These are phyloP conservation scores for Ptiloglossa arizonensis DNA, from an alignment of 1,140 invertebrate species.

Conservation along the genomic window DNA sequence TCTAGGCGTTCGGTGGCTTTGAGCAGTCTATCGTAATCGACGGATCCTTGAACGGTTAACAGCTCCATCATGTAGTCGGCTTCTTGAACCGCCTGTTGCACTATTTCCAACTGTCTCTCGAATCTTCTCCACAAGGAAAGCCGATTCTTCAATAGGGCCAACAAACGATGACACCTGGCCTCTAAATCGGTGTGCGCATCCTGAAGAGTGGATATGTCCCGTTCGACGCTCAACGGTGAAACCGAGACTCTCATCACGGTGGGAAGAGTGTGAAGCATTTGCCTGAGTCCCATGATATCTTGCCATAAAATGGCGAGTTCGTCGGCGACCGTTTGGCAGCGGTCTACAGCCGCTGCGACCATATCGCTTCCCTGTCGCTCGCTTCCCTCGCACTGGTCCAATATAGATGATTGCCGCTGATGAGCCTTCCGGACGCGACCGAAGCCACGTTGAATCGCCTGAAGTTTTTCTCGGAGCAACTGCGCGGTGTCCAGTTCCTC, in stretches of 20 bases:
- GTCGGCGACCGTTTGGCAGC: slow-evolving; percentile 85
- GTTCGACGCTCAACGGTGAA: slow-evolving; percentile 87
- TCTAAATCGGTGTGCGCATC: slow-evolving; percentile 88
- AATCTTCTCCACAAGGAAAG: slow-evolving; percentile 88
- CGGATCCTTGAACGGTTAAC: slow-evolving; percentile 89
- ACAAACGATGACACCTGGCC: slow-evolving; percentile 85
- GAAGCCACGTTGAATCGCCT: slow-evolving; percentile 86
- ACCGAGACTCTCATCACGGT: slow-evolving; percentile 87
- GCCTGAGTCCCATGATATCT: slow-evolving; percentile 88
- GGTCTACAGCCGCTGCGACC: slow-evolving; percentile 86
- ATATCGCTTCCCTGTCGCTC: slow-evolving; percentile 88
- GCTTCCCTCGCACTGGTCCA: slow-evolving; percentile 87
- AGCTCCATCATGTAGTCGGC: slow-evolving; percentile 93
- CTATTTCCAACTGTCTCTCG: slow-evolving; percentile 88
- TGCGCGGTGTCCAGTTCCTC: slow-evolving; percentile 89
- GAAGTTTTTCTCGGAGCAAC: slow-evolving; percentile 87
- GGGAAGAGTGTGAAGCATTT: slow-evolving; percentile 89
- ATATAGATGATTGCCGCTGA: slow-evolving; percentile 83
- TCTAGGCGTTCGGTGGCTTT: slow-evolving; percentile 90
- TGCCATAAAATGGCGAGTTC: slow-evolving; percentile 87
- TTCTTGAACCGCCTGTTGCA: slow-evolving; percentile 90
- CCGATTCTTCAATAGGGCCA: slow-evolving; percentile 85
- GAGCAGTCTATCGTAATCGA: slow-evolving; percentile 90
- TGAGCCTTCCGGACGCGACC: slow-evolving; percentile 86
- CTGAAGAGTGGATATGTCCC: slow-evolving; percentile 88